phyloP scores from a whole-genome alignment of 2,797 vertebrate species.

The Peromyscus melanophrys region DNA sequence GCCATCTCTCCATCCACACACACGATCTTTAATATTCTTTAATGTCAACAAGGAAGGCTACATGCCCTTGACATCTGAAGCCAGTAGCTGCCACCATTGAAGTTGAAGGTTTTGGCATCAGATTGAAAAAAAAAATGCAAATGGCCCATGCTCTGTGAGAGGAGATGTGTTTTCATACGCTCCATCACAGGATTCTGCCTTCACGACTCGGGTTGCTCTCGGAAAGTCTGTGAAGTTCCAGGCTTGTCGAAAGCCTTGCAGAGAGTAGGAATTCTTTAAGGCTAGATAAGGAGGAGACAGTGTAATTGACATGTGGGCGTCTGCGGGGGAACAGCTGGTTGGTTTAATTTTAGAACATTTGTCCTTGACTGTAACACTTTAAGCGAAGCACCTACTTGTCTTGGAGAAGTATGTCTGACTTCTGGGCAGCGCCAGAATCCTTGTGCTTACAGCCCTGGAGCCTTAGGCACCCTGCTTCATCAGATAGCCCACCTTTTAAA shows the following conservation, averaged over 20 bases:
- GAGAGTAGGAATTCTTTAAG: constrained; percentile 48
- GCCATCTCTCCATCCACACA: background rate
- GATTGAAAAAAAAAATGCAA: background rate
- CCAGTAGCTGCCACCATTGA: background rate
- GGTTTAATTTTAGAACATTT: constrained; percentile 84
- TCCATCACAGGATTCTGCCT: background rate
- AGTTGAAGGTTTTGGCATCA: background rate
- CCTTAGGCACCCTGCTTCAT: constrained; percentile 69
- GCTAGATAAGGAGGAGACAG: constrained; percentile 51
- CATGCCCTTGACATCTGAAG: background rate
- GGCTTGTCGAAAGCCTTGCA: constrained; percentile 37
- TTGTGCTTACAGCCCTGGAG: constrained; percentile 46
- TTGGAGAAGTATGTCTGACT: constrained; percentile 78
- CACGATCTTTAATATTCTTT: background rate
- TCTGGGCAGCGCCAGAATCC: constrained; percentile 52
- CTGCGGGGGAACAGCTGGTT: constrained; percentile 63
- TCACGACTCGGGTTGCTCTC: background rate
- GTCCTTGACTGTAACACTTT: constrained; percentile 81
- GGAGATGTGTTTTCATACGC: too few species aligned
- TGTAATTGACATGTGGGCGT: constrained; percentile 63
- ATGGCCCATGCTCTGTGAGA: background rate
- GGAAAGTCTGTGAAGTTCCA: background rate
- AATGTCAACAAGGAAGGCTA: constrained; percentile 28
- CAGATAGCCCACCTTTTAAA: constrained; percentile 81
- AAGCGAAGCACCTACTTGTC: constrained; percentile 81